These are phyloP conservation scores for Lacerta agilis DNA, from an alignment of 2,797 vertebrate species.

Conservation along the genomic window DNA sequence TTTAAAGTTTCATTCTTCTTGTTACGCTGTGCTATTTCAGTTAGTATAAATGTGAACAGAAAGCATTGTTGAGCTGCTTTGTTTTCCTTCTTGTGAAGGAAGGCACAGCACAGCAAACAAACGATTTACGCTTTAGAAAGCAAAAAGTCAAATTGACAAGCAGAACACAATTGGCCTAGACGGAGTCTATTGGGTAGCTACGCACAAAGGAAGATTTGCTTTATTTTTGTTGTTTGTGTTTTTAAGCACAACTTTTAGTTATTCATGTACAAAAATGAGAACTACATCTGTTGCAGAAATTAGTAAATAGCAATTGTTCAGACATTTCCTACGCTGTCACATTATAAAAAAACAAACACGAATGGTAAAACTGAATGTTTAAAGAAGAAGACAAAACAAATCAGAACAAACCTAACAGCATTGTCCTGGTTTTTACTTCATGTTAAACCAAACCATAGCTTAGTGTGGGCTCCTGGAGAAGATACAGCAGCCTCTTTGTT, in stretches of 20 bases:
- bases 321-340: constrained; percentile 32
- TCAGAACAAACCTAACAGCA: constrained; percentile 51
- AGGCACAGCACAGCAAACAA: background rate
- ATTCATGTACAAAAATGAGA: constrained; percentile 26
- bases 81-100: background rate
- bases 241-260: constrained; percentile 13
- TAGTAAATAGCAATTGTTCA: constrained; percentile 18
- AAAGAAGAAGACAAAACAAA: constrained; percentile 35
- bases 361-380: constrained; percentile 53
- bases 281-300: background rate
- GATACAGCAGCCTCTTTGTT: too few species aligned
- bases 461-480: too few species aligned
- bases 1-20: background rate
- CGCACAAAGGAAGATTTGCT: constrained; percentile 16
- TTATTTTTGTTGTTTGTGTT: constrained; percentile 4
- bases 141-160: background rate
- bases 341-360: constrained; percentile 46
- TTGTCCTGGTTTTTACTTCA: background rate
- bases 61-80: background rate
- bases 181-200: constrained; percentile 6
- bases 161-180: background rate
- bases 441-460: too few species aligned
- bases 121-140: constrained; percentile 24
- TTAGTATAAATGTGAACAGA: background rate
- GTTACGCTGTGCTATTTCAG: constrained; percentile 6